Conservation (phyloP, 2,797 vertebrate species). For the Margarornis squamiger region DNA sequence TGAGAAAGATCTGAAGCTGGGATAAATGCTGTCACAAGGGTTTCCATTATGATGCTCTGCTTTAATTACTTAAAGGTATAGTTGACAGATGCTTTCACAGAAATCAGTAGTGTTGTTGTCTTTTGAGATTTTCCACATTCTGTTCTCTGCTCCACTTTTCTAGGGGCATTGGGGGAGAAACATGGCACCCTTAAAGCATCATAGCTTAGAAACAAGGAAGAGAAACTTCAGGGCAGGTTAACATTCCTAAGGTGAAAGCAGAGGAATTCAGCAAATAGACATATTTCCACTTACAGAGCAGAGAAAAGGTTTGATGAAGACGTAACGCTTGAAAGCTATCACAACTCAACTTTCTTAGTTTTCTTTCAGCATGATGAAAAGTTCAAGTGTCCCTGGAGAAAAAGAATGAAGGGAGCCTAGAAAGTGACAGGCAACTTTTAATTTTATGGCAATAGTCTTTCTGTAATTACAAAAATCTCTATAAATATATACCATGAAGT, state of each 20-base stretch:
- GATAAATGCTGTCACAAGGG: background rate
- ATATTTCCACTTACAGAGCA: background rate
- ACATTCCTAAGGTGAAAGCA: background rate
- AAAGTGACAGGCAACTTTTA: background rate
- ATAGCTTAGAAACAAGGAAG: background rate
- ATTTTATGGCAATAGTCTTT: background rate
- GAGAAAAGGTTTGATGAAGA: background rate
- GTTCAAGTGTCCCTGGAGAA: background rate
- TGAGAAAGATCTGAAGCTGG: slow-evolving; percentile 31
- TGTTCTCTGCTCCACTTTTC: background rate
- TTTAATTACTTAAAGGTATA: background rate
- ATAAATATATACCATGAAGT: background rate
- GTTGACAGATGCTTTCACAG: background rate
- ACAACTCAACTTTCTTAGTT: background rate
- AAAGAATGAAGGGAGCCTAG: background rate
- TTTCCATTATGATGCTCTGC: background rate
- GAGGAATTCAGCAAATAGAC: background rate
- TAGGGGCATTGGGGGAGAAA: accelerated
- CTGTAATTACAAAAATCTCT: background rate
- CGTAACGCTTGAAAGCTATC: accelerated
- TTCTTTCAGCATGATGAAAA: background rate
- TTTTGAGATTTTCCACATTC: background rate
- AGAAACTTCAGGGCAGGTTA: background rate
- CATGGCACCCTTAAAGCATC: background rate
- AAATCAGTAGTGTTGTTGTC: background rate